Percentiles rank a stretch among this genome's conserved stretches.
Conservation (phyloP, 35 echinoderm and acorn worm genomes). For the Ophioderma brevispina region DNA sequence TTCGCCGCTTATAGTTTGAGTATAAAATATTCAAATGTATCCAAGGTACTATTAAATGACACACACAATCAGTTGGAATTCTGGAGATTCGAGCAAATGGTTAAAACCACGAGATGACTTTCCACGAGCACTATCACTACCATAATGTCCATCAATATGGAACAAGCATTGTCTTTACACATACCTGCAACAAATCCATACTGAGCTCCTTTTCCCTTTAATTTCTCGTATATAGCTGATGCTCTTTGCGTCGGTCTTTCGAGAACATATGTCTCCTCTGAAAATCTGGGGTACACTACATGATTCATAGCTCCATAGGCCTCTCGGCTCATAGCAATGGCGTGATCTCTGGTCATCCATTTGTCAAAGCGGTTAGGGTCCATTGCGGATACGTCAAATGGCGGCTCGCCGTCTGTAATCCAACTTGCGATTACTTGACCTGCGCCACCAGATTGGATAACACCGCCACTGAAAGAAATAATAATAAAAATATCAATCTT, state of each 20-base stretch:
- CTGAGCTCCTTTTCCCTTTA: slow-evolving; percentile 16
- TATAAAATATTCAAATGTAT: no score
- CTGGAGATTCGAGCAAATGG: no score
- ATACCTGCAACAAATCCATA: slow-evolving; percentile 14
- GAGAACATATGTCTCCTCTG: background rate
- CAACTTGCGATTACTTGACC: slow-evolving; percentile 15
- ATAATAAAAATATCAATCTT: no score
- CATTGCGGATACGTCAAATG: slow-evolving; percentile 27
- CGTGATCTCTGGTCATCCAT: slow-evolving; percentile 26
- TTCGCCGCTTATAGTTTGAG: no score
- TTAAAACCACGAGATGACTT: no score
- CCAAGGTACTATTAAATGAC: no score
- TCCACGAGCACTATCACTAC: no score
- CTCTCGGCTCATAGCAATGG: slow-evolving; percentile 1
- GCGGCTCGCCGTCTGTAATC: slow-evolving; percentile 49
- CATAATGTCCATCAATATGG: no score
- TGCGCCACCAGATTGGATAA: slow-evolving; percentile 28
- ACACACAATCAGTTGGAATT: no score
- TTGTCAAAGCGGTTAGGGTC: slow-evolving; percentile 38
- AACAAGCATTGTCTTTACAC: no score
- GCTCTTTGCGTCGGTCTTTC: slow-evolving; percentile 23
- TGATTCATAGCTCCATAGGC: slow-evolving; percentile 16
- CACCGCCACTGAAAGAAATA: slow-evolving; percentile 15
- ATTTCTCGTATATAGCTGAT: slow-evolving; percentile 17
- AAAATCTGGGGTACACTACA: slow-evolving; percentile 10